phyloP scores from a whole-genome alignment of 2,888 invertebrate species.

The Torymus tubicola region DNA sequence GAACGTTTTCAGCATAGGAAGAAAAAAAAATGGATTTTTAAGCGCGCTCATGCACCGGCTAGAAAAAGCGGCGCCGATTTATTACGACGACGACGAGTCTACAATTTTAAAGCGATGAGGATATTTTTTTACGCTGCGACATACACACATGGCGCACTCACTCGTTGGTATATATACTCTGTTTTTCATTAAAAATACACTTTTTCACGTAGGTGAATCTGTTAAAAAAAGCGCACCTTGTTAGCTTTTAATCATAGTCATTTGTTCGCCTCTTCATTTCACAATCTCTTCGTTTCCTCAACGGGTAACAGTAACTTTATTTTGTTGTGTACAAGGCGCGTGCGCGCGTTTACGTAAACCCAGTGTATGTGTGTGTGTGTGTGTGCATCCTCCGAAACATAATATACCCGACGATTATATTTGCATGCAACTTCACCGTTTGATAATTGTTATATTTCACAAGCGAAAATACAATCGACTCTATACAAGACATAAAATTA shows the following conservation, averaged over 20 bases:
- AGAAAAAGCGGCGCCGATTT: slow-evolving; percentile 33
- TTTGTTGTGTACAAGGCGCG: not conserved
- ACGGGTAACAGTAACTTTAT: not conserved
- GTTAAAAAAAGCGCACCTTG: not conserved
- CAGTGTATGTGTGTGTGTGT: too few relatives aligned
- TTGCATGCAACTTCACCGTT: not conserved
- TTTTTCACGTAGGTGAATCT: not conserved
- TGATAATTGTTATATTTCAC: slow-evolving; percentile 13
- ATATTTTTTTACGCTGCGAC: slow-evolving; percentile 1
- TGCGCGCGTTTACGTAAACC: too few relatives aligned
- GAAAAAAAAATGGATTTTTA: slow-evolving; percentile 26
- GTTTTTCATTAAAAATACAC: slow-evolving; percentile 12
- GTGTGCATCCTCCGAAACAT: not conserved
- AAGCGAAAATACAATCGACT: not conserved
- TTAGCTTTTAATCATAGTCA: slow-evolving; percentile 23
- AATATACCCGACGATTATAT: slow-evolving; percentile 6
- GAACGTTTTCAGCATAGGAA: not conserved
- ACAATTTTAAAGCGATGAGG: slow-evolving; percentile 12
- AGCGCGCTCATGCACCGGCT: not conserved
- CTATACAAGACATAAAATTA: not conserved
- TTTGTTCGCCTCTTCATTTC: not conserved
- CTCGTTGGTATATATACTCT: too few relatives aligned
- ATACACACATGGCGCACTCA: not conserved
- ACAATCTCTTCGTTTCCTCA: slow-evolving; percentile 1
- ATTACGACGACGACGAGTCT: not conserved